phyloP scores from a whole-genome alignment of 2,797 vertebrate species.

The Darevskia mixta region DNA sequence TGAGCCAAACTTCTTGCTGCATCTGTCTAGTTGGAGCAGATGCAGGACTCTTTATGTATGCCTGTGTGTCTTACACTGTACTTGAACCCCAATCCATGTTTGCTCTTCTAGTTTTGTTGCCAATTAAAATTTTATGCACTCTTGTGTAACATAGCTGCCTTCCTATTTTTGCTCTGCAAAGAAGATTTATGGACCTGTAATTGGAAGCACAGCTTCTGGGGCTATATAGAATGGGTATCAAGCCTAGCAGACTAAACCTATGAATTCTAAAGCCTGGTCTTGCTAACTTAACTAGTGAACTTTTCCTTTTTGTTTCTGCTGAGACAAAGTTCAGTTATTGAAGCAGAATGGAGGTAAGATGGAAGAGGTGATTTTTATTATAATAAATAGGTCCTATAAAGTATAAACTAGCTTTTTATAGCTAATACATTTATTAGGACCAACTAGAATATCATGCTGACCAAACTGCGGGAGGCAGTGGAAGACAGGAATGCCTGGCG shows the following conservation, averaged over 20 bases:
- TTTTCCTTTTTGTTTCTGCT: neutral
- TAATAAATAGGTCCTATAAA: neutral
- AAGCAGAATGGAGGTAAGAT: neutral
- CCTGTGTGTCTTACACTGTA: slow-evolving; percentile 41
- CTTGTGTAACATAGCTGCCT: neutral
- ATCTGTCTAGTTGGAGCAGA: slow-evolving; percentile 39
- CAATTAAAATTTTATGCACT: slow-evolving; percentile 75
- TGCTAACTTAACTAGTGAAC: neutral
- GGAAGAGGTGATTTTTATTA: neutral
- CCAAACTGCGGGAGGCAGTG: no score
- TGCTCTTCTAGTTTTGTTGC: slow-evolving; percentile 71
- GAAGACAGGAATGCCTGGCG: no score
- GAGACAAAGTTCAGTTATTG: neutral
- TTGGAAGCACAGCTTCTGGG: neutral
- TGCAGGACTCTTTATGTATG: slow-evolving; percentile 51
- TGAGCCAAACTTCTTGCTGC: slow-evolving; percentile 34
- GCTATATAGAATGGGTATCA: neutral
- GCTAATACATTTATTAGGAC: neutral
- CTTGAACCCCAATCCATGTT: slow-evolving; percentile 68
- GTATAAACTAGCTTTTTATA: neutral
- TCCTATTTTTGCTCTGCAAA: neutral
- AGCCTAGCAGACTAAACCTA: no score
- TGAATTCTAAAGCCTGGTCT: neutral
- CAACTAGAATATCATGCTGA: neutral
- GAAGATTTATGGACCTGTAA: neutral